Evolutionary conservation across 2,113 vertebrate species (phyloP).

Genomic region (Microtus oregoni): DNA sequence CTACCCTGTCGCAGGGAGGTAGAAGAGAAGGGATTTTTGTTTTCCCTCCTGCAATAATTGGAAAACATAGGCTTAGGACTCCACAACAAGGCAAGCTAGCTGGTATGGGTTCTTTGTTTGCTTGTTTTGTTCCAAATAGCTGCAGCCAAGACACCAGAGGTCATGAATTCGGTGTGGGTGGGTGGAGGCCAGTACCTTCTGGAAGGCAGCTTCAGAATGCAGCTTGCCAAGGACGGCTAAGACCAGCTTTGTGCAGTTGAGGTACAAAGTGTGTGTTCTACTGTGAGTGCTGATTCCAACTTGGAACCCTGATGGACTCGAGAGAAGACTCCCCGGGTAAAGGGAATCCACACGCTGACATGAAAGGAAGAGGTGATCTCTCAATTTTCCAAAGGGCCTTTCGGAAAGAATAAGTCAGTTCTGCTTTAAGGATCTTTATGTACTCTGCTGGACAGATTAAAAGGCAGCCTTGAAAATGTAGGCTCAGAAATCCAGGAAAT

Average conservation of each 20-base stretch:
- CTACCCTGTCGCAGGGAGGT: neutral
- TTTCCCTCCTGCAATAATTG: neutral
- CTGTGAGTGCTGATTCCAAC: neutral
- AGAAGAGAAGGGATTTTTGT: neutral
- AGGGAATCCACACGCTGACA: neutral
- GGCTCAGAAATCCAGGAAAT: neutral
- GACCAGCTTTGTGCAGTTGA: neutral
- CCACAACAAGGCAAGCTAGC: neutral
- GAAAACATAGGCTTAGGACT: neutral
- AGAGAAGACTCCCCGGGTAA: neutral
- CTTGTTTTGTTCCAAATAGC: neutral
- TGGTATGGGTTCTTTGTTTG: neutral
- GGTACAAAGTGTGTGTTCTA: neutral
- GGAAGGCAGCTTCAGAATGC: neutral
- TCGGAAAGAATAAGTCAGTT: neutral
- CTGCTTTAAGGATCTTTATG: conserved; percentile 3
- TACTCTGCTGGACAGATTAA: neutral
- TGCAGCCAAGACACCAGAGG: neutral
- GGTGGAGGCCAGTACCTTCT: neutral
- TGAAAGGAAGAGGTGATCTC: neutral
- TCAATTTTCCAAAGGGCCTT: neutral
- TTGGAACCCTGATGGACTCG: neutral
- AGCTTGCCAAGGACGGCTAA: neutral
- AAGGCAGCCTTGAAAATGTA: conserved; percentile 16
- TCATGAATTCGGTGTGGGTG: neutral